phyloP scores from a whole-genome alignment of 1,140 invertebrate species.

The Saccostrea echinata region DNA sequence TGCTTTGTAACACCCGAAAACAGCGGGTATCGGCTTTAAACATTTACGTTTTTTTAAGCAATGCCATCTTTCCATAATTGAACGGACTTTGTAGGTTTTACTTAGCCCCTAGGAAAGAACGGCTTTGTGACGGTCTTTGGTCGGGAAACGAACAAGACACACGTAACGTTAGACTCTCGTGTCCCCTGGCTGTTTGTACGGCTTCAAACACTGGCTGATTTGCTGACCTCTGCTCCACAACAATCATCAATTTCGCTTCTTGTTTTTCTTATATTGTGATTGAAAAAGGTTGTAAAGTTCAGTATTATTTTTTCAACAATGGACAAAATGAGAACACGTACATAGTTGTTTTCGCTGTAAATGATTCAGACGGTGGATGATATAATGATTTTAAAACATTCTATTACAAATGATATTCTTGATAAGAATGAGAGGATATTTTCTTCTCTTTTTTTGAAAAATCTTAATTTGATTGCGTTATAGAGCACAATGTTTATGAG shows the following conservation, averaged over 20 bases:
- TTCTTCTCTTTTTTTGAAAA: too few species aligned
- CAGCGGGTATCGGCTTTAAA: neutral
- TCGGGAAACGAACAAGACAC: conserved; percentile 17
- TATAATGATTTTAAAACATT: too few species aligned
- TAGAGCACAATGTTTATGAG: too few species aligned
- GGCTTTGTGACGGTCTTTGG: conserved; percentile 16
- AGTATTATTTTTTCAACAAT: neutral
- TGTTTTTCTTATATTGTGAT: neutral
- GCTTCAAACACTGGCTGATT: neutral
- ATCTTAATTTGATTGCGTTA: too few species aligned
- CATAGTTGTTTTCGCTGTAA: too few species aligned
- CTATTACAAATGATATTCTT: too few species aligned
- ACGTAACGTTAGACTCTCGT: conserved; percentile 4
- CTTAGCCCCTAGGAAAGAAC: conserved; percentile 10
- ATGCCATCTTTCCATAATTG: neutral
- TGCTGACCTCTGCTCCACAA: neutral
- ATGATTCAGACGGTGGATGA: too few species aligned
- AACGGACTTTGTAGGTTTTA: neutral
- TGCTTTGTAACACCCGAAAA: conserved; percentile 7
- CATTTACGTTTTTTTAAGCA: conserved; percentile 17
- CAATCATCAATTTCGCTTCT: neutral
- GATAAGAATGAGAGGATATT: too few species aligned
- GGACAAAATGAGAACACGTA: too few species aligned
- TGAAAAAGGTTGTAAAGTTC: neutral
- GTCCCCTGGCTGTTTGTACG: conserved; percentile 16